Conservation (phyloP, 2,797 vertebrate species). For the Rallus crepitans region DNA sequence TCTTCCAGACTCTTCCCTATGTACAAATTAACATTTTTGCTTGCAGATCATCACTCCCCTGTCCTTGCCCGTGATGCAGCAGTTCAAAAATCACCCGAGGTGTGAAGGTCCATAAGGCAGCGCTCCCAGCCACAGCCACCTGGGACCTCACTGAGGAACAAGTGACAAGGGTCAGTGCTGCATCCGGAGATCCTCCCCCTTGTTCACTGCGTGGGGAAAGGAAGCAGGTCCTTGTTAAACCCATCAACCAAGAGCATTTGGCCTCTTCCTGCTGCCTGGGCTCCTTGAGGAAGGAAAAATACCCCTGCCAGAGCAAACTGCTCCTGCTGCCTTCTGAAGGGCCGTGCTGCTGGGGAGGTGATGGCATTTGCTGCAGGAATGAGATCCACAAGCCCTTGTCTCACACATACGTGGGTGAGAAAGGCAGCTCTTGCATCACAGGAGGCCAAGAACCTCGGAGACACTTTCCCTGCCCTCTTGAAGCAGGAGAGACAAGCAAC, state of each 20-base stretch:
- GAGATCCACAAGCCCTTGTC: background rate
- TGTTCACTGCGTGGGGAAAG: rapidly evolving
- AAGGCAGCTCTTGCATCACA: background rate
- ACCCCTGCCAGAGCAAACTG: background rate
- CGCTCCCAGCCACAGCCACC: background rate
- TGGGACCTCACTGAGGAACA: background rate
- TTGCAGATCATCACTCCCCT: background rate
- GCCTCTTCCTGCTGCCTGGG: background rate
- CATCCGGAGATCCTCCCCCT: background rate
- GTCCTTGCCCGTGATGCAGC: background rate
- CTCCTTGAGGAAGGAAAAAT: background rate
- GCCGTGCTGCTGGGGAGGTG: rapidly evolving
- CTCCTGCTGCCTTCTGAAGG: background rate
- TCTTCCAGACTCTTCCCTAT: conserved; percentile 71
- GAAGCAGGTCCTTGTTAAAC: background rate
- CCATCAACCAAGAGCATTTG: background rate
- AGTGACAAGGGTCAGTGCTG: rapidly evolving
- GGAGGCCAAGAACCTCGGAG: background rate
- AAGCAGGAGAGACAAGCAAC: background rate
- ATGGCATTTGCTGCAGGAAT: background rate
- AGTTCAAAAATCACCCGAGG: background rate
- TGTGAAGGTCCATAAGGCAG: conserved; percentile 7
- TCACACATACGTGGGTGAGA: background rate
- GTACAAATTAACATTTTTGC: conserved; percentile 72
- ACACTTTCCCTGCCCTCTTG: background rate